A percentile compares a stretch with the other conserved stretches of the same genome.
These are phyloP conservation scores for Iguana delicatissima DNA, from an alignment of 2,797 vertebrate species.

Conservation along the genomic window DNA sequence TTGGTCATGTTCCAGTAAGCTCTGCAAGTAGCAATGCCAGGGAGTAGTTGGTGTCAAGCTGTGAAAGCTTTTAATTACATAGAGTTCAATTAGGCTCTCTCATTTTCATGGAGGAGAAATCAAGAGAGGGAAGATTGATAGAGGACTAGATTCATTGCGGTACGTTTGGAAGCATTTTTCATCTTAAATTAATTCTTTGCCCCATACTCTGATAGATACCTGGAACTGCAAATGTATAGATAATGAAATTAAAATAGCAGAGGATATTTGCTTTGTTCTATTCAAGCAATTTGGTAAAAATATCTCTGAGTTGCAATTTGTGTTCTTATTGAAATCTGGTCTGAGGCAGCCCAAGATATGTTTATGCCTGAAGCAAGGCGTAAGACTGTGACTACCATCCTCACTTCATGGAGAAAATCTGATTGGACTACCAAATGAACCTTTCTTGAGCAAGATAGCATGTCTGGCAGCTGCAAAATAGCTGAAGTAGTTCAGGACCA, in stretches of 20 bases:
- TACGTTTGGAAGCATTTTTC: conserved; percentile 9
- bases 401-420: background rate
- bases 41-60: conserved; percentile 34
- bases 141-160: conserved; percentile 12
- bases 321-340: background rate
- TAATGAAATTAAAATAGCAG: background rate
- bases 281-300: background rate
- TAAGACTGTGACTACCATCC: background rate
- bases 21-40: background rate
- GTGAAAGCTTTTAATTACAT: conserved; percentile 45
- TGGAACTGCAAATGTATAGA: background rate
- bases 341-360: background rate
- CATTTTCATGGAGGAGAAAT: conserved; percentile 15
- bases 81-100: conserved; percentile 29
- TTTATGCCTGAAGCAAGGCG: background rate
- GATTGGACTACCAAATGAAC: background rate
- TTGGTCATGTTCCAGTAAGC: conserved; percentile 17
- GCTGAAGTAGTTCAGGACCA: background rate
- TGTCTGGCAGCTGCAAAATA: background rate
- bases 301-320: background rate
- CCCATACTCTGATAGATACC: background rate
- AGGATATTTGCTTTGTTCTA: background rate
- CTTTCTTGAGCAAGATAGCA: background rate
- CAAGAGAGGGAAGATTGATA: conserved; percentile 10
- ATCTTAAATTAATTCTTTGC: conserved; percentile 24